Base-by-base conservation (phyloP, 2,797 vertebrate species). In the Steatocranus sp. region DNA sequence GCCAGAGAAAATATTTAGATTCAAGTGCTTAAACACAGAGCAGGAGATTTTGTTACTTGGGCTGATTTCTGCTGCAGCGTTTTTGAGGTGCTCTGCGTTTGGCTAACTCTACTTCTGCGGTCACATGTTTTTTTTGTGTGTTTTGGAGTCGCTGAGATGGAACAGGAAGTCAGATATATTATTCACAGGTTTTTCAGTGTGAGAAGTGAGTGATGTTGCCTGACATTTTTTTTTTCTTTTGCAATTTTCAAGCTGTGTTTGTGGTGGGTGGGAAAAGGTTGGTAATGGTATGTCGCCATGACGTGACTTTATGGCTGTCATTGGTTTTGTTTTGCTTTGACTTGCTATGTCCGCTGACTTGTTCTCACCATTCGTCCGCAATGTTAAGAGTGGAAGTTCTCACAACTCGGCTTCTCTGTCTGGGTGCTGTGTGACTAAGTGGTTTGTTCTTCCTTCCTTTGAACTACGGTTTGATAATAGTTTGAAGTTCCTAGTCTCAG, bases 91-190 rank as follows among this genome's bases (percentile, higher is more conserved):
- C 51, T 25, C 70, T 75, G 46, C 15, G 58, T 83, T 91, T 81
- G 79, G 76, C 74, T 81, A 20, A 77, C 63, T 78, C 66, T 76
- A 87, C 79, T 89, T 88, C 51, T 92, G 92, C 49, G 91, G 88
- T 94, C 79, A 75, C 83, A 76, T 68, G 54, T 84, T 87, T 89
- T 87, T 90, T 90, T 58, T 54, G 87, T 80, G 14, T 86, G 56
- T 91, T 93, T 88, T 90, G 86, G 90, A 92, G 93, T 90, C 43
- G 41, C 78, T 90, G 83, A 87, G 87, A 79, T 90, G 89, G 87
- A 95, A 93, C 94, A 95, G 95, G 95, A 96, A 96, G 94, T 94
- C 83, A 82, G 82, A 86, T 87, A 76, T 90, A 75, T 91, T 93
- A 89, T 92, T 95, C 88, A 84, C 86, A 93, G 83, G 84, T 92